A percentile compares a stretch with the other conserved stretches of the same genome.
phyloP scores from a whole-genome alignment of 2,797 vertebrate species.

The Apodemus agrarius region DNA sequence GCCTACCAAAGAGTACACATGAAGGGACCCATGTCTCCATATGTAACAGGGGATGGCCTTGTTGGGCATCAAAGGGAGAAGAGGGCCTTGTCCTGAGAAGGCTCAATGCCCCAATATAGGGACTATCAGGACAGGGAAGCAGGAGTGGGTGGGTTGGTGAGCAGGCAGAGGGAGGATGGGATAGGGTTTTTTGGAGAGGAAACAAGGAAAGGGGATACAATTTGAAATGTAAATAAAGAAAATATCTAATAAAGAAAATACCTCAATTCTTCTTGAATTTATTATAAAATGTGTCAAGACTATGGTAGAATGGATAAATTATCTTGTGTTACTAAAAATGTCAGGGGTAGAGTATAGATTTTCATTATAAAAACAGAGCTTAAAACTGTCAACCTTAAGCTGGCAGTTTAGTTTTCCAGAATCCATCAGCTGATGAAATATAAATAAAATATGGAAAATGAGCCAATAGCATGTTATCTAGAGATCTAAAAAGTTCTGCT shows the following conservation, averaged over 20 bases:
- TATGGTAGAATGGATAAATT: background rate
- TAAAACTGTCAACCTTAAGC: background rate
- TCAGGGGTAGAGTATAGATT: background rate
- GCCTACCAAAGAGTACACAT: no score
- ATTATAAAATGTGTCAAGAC: background rate
- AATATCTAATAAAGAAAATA: background rate
- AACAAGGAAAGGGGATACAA: no score
- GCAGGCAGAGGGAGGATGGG: no score
- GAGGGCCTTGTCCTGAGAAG: no score
- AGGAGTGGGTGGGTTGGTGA: no score
- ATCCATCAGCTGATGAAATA: background rate
- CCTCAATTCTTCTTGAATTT: background rate
- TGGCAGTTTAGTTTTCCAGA: background rate
- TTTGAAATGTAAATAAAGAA: no score
- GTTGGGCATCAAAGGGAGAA: no score
- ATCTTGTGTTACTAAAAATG: background rate
- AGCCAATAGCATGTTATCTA: background rate
- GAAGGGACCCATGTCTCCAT: no score
- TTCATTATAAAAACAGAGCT: background rate
- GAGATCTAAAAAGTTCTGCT: background rate
- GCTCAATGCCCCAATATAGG: no score
- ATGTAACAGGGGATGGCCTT: no score
- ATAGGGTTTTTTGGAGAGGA: no score
- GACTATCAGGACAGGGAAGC: no score
- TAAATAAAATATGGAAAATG: background rate